Conservation (phyloP, 2,888 invertebrate species). For the Spodoptera exigua region DNA sequence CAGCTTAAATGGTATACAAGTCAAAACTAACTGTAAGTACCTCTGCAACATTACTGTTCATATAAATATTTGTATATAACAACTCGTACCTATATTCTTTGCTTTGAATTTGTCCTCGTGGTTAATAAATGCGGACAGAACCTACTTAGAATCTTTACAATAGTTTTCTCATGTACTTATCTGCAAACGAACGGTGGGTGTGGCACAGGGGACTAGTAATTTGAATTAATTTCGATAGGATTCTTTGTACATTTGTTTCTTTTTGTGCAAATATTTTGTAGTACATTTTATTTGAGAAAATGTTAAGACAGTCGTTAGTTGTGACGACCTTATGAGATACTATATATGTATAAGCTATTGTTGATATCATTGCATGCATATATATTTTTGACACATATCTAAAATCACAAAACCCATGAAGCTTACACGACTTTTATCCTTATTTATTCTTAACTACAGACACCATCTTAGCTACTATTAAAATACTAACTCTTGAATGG, state of each 20-base stretch:
- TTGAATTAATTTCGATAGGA: constrained; percentile 22
- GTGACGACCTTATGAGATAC: too few relatives aligned
- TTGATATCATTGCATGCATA: too few relatives aligned
- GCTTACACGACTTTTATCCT: too few relatives aligned
- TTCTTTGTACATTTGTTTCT: too few relatives aligned
- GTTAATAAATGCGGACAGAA: constrained; percentile 7
- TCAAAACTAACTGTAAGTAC: too few relatives aligned
- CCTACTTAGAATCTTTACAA: constrained; percentile 9
- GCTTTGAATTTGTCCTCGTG: neutral
- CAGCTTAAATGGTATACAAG: too few relatives aligned
- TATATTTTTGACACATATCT: too few relatives aligned
- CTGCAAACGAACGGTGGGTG: constrained; percentile 19
- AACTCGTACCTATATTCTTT: neutral
- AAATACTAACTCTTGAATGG: constrained; percentile 40
- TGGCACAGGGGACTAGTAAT: constrained; percentile 12
- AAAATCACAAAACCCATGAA: too few relatives aligned
- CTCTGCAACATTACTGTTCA: neutral
- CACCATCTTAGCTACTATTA: constrained; percentile 34
- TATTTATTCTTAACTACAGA: constrained; percentile 24
- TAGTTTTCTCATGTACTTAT: constrained; percentile 6
- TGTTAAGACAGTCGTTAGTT: too few relatives aligned
- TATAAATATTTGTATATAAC: neutral
- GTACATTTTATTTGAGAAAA: too few relatives aligned
- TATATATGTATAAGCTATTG: too few relatives aligned
- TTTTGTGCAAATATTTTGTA: too few relatives aligned